Base-by-base conservation (phyloP, 2,113 vertebrate species). In the Equus quagga region DNA sequence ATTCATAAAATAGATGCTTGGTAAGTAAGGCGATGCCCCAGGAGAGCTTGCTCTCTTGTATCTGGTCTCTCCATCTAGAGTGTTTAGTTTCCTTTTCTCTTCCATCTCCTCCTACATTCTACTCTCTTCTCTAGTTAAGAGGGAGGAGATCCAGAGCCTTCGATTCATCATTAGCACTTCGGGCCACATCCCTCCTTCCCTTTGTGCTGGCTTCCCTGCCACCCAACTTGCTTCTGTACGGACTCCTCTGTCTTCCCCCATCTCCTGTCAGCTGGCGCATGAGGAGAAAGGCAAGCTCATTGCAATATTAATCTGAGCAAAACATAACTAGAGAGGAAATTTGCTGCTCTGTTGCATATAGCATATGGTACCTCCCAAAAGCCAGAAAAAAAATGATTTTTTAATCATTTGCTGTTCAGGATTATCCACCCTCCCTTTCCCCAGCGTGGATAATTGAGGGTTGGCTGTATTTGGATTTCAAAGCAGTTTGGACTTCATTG, bases 341-440 rank as follows among this genome's bases (percentile, higher is more conserved):
- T 94, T 94, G 93, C 97, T 97, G 83, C 93, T 98, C 85, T 96
- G 83, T 87, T 97, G 96, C 95, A 98, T 96, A 96, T 92, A 97
- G 94, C 96, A 95, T 96, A 93, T 96, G 96, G 89, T 88, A 60
- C 64, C 87, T 95, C 88, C 95, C 95, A 51, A 93, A 97, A 97
- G 96, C 95, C 83, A 81, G 88, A 96, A 96, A 70, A 96, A 70
- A 94, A 96, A 97, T 97, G 92, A 96, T 96, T 96, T 97, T 98
- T 97, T 95, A 98, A 97, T 98, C 97, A 97, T 97, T 92, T 78
- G 95, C 95, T 96, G 87, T 89, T 97, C 21, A 36, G 92, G 95
- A 98, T 97, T 98, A 97, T 94, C 90, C 96, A 97, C 2, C 64
- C 92, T 97, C 70, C 96, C 90, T 97, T 93, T 97, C 95, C 94